Base-by-base conservation (phyloP, 1,140 invertebrate genomes). In the Aphelinus atriplicis region DNA sequence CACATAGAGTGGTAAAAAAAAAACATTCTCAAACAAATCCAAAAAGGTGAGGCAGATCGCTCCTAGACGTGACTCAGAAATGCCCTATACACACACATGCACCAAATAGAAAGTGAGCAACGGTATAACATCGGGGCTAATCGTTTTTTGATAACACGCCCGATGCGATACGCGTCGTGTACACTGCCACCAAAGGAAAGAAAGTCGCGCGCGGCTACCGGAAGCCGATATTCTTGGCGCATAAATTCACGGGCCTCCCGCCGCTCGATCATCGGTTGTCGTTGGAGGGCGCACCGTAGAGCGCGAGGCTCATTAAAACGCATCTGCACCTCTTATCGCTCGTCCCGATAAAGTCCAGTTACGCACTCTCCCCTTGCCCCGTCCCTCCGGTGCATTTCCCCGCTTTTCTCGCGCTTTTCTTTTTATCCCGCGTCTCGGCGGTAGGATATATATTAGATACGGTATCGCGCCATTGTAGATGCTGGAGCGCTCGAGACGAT, bases 301-400 rank as follows among this genome's bases (percentile, higher is more conserved):
- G 26, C n/a, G 45, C 47, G 53, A 74, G 58, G 57, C 65, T 74
- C 72, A 63, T 74, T 74, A 74, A 60, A 68, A 55, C 50, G 55
- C 53, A n/a, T 5, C 26, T 53, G 43, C 26, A 9, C 64, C 62
- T 57, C 58, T 74, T 74, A 74, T 68, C 72, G 53, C 26, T 26
- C 26, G 4, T 56, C 7, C 43, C 45, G 56, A 63, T 57, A 56
- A 56, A 61, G 64, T 67, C 65, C 72, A 56, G 65, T 74, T 56
- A 67, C 48, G 55, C 3, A 26, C 47, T 5, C 26, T 26, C 26
- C 26, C 26, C 26, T 26, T 26, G 26, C 26, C 26, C 26, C 26
- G 26, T 26, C 26, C 26, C 26, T 26, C 26, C 26, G 26, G 26
- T 26, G 26, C 26, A 26, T 26, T 26, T 26, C 67, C 45, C 50